phyloP scores from a whole-genome alignment of 2,888 invertebrate genomes.

The Plebejus melissa region DNA sequence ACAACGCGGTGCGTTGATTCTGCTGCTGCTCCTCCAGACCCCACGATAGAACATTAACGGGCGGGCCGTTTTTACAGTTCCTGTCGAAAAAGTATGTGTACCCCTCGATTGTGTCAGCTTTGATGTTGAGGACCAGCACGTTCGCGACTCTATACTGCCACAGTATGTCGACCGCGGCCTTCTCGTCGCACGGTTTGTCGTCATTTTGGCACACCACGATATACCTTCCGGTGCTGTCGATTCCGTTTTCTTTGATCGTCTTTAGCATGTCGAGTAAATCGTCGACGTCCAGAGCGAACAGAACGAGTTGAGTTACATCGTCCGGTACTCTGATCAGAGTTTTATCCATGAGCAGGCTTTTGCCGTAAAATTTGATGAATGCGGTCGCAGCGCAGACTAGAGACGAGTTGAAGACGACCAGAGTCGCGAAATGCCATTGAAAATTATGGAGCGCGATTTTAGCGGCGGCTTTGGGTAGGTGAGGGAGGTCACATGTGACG shows the following conservation, averaged over 20 bases:
- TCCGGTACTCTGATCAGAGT: slow-evolving; percentile 40
- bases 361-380: slow-evolving; percentile 50
- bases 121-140: slow-evolving; percentile 50
- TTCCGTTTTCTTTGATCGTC: slow-evolving; percentile 46
- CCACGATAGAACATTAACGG: slow-evolving; percentile 44
- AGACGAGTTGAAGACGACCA: slow-evolving; percentile 55
- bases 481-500: slow-evolving; percentile 36
- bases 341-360: slow-evolving; percentile 48
- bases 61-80: slow-evolving; percentile 47
- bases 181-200: slow-evolving; percentile 50
- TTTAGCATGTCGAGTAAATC: slow-evolving; percentile 46
- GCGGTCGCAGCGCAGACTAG: slow-evolving; percentile 46
- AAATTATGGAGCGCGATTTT: slow-evolving; percentile 56
- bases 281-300: slow-evolving; percentile 49
- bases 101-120: slow-evolving; percentile 40
- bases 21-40: slow-evolving; percentile 23
- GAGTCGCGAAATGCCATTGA: slow-evolving; percentile 52
- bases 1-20: slow-evolving; percentile 38
- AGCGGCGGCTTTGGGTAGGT: slow-evolving; percentile 51
- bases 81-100: slow-evolving; percentile 52
- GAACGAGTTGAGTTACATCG: slow-evolving; percentile 49
- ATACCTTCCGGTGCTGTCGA: slow-evolving; percentile 57
- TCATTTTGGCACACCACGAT: slow-evolving; percentile 56
- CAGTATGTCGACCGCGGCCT: slow-evolving; percentile 45
- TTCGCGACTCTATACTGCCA: slow-evolving; percentile 58